Base-by-base conservation (phyloP, 1,140 invertebrate species). In the Zaprionus nigranus region DNA sequence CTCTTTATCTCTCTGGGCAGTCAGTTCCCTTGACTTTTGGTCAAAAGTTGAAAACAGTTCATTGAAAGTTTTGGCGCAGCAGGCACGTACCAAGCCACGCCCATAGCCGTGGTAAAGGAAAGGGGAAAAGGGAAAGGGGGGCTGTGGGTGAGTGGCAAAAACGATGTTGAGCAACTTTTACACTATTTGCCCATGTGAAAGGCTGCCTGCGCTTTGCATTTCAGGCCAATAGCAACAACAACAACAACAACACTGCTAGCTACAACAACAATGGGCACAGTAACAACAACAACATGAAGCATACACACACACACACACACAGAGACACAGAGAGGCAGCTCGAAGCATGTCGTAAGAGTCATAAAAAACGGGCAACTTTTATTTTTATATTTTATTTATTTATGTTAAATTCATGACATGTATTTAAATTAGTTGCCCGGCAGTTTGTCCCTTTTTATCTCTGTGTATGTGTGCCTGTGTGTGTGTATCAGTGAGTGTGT, bases 361-460 rank as follows among this genome's bases (percentile, higher is more conserved):
- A 80, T 80, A 81, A 79, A 82, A 76, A 83, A 76, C 76, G 59
- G 53, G 43, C 46, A 59, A 71, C 64, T 57, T 69, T 75, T 74
- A 53, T 68, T 63, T 65, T 24, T 26, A 3, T 65, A 68, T 54
- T 62, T 69, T 34, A 82, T 62, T 60, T 86, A 78, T 80, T 83
- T 86, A 87, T 87, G 84, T 81, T 81, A 88, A 87, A 87, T 88
- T 87, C 84, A 87, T 88, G 84, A 88, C 74, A 66, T 71, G 69
- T 87, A 87, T 87, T 87, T 88, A 87, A 88, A 87, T 87, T 87
- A 88, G 78, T 88, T 88, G 79, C 66, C 74, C 43, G 78, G 57
- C 81, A 75, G 84, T 84, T 83, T 86, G 82, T 53, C 68, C 56
- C 75, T 68, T 74, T 64, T 75, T 60, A 28, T 54, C 20, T 38